Base-by-base conservation (phyloP, 1,140 invertebrate species). In the Conus betulinus region DNA sequence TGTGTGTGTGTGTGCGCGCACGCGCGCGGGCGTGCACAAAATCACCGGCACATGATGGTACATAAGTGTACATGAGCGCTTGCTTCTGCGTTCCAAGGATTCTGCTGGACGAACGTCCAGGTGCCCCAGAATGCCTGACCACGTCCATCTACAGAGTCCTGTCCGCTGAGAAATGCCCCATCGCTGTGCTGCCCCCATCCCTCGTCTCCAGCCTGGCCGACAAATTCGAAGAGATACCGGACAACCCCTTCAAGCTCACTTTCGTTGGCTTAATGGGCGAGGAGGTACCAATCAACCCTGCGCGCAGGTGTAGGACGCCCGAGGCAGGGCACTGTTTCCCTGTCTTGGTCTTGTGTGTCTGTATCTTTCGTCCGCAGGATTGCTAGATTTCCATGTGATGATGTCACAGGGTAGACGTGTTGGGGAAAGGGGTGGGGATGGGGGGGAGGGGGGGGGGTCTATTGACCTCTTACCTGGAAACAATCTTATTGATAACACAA, bases 61-160 rank as follows among this genome's bases (percentile, higher is more conserved):
- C 15, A 83, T 51, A 11, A 25, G 53, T 20, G 4, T 17, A 27
- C 7, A 20, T 13, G 83, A 57, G 25, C 17, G 5, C 23, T 39
- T 10, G 23, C 5, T 60, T 27, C 63, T 39, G 39, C 3, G 39
- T 39, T 3, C 10, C 3, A 51, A 71, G 71, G 39, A 76, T 87
- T 79, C 6, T 87, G 85, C 39, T 87, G 51, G 85, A 87, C 74
- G 71, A 74, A 11, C 17, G 71, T 0, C 63, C 85, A 17, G 71
- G 51, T 25, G 6, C 52, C 39, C 51, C 71, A 0, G 3, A 53
- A 25, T 23, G 53, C 23, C n/a, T 78, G 39, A 20, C 71, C 15
- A 25, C 15, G 15, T n/a, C 71, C 23, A 53, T 87, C 39, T 79
- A 51, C 71, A 52, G 15, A 11, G 84, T 51, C 6, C 60, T 85